phyloP scores from a whole-genome alignment of 2,113 vertebrate genomes.

The Setophaga coronata region DNA sequence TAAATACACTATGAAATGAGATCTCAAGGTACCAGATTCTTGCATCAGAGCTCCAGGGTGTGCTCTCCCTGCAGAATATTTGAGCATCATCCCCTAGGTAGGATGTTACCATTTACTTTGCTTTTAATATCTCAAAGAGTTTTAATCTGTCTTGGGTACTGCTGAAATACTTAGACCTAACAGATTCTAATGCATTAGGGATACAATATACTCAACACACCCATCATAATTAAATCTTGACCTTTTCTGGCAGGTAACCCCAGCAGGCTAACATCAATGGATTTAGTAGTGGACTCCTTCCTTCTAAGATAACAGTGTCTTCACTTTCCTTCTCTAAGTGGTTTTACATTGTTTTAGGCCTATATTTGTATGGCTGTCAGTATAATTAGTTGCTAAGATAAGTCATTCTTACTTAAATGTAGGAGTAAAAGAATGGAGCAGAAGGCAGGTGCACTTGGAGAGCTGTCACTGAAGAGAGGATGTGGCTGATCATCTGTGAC shows the following conservation, averaged over 20 bases:
- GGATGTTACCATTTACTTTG: not conserved
- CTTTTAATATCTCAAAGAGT: not conserved
- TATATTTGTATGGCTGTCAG: constrained; percentile 40
- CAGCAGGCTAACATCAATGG: constrained; percentile 51
- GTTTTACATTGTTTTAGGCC: constrained; percentile 45
- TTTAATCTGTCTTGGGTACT: not conserved
- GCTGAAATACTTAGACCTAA: not conserved
- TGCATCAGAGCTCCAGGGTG: not conserved
- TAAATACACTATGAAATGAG: not conserved
- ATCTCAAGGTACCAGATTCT: not conserved
- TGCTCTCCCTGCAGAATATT: not conserved
- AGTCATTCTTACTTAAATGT: constrained; percentile 35
- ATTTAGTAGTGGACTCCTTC: constrained; percentile 29
- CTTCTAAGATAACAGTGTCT: constrained; percentile 52
- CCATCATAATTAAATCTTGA: constrained; percentile 47
- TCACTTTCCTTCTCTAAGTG: constrained; percentile 52
- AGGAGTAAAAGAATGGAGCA: not conserved
- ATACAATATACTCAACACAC: not conserved
- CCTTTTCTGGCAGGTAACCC: constrained; percentile 52
- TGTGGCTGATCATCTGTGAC: constrained; percentile 14
- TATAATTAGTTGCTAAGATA: constrained; percentile 61
- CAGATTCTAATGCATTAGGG: not conserved
- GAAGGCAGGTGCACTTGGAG: not conserved
- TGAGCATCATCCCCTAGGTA: not conserved
- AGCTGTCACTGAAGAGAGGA: constrained; percentile 17